A percentile compares a stretch with the other conserved stretches of the same genome.
Evolutionary conservation across 2,113 vertebrate species (phyloP).

Genomic region (Mixornis gularis): DNA sequence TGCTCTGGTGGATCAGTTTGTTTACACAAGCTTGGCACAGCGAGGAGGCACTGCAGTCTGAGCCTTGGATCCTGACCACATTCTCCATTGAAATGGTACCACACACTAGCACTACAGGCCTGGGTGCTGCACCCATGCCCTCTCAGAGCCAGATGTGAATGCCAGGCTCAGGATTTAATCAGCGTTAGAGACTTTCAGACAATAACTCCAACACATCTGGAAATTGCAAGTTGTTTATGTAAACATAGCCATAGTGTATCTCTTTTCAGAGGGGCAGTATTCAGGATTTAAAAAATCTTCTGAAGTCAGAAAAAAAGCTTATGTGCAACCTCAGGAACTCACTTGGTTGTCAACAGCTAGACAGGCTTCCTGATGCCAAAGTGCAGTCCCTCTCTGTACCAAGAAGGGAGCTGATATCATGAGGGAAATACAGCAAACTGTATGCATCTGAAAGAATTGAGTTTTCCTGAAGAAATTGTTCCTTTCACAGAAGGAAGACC

Average conservation of each 20-base stretch:
- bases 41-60: accelerated
- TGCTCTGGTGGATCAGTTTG: neutral
- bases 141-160: neutral
- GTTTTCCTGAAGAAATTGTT: neutral
- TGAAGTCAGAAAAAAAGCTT: neutral
- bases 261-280: neutral
- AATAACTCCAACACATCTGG: neutral
- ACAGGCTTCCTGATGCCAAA: neutral
- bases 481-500: neutral
- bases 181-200: neutral
- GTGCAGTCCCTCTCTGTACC: neutral
- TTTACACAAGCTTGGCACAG: neutral
- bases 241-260: neutral
- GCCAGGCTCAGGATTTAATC: neutral
- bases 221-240: neutral
- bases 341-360: neutral
- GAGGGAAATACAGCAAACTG: neutral
- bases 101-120: neutral
- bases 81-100: neutral
- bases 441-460: neutral
- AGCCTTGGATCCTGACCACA: neutral
- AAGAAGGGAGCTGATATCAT: neutral
- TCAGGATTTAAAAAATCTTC: neutral
- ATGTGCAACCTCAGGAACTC: neutral
- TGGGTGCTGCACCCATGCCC: neutral